Base-by-base conservation (phyloP, 1,140 invertebrate species). In the Dreissena rostriformis region DNA sequence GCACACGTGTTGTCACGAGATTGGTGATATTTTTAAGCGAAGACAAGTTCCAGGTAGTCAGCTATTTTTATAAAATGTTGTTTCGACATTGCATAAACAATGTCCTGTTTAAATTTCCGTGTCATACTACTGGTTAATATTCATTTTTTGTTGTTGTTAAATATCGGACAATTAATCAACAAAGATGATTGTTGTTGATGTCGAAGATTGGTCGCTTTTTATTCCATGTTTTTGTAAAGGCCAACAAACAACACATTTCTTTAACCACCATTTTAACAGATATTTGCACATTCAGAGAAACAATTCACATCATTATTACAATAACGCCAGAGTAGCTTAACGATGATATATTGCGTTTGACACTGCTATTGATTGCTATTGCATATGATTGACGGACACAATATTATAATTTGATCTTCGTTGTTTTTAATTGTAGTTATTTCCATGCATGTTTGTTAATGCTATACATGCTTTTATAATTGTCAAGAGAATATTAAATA, bases 41-140 rank as follows among this genome's bases (percentile, higher is more conserved):
- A 65, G 61, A 22, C 11, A 77, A 39, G 66, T 77, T 14, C 63
- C 53, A 77, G 63, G 66, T 49, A 39, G 55, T 77, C 17, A 49
- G 74, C 63, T 24, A 57, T 24, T 55, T 12, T 57, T 5, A 19
- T 26, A 15, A 49, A 19, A 15, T 29, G 8, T 73, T n/a, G 19
- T 49, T 53, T 19, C n/a, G n/a, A n/a, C n/a, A n/a, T n/a, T n/a
- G n/a, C n/a, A n/a, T n/a, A n/a, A n/a, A n/a, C n/a, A n/a, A n/a
- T n/a, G n/a, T n/a, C n/a, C n/a, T n/a, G n/a, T n/a, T n/a, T n/a
- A n/a, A n/a, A 22, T 19, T 26, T 1, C 7, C 22, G 17, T n/a
- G 17, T 22, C 17, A 73, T n/a, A n/a, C n/a, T n/a, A n/a, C n/a
- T n/a, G n/a, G n/a, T n/a, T n/a, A n/a, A n/a, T n/a, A n/a, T n/a